Percentiles rank a stretch among this genome's conserved stretches.
Evolutionary conservation across 2,888 invertebrate species (phyloP).

Genomic region (Dinocampus coccinellae): DNA sequence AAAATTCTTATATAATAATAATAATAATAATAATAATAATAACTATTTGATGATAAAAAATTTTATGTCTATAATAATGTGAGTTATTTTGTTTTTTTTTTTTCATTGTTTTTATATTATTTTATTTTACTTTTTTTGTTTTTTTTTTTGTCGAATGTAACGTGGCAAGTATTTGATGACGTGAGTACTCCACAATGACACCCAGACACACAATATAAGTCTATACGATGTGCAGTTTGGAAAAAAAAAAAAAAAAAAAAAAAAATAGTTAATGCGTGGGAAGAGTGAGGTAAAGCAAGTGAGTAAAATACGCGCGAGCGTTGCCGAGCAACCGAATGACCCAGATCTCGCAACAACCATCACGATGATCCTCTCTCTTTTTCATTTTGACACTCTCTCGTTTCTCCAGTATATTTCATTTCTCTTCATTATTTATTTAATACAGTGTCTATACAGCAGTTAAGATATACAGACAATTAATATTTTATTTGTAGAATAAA

Average conservation of each 20-base stretch:
- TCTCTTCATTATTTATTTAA: constrained; percentile 5
- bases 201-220: too few relatives aligned
- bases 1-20: too few relatives aligned
- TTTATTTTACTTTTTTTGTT: too few relatives aligned
- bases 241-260: too few relatives aligned
- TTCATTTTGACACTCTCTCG: constrained; percentile 18
- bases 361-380: constrained; percentile 21
- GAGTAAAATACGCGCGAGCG: constrained; percentile 33
- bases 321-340: constrained; percentile 62
- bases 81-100: too few relatives aligned
- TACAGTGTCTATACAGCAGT: neutral
- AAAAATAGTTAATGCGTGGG: constrained; percentile 50
- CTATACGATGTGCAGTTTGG: constrained; percentile 19
- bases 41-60: too few relatives aligned
- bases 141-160: too few relatives aligned
- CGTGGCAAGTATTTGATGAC: too few relatives aligned
- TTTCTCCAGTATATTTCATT: neutral
- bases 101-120: too few relatives aligned
- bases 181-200: too few relatives aligned
- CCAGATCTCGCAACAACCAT: constrained; percentile 49
- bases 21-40: too few relatives aligned
- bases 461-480: neutral
- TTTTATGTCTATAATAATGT: too few relatives aligned
- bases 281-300: constrained; percentile 48
- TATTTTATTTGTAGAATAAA: neutral